phyloP scores from a whole-genome alignment of 2,888 invertebrate species.

The Apocheima hispidaria region DNA sequence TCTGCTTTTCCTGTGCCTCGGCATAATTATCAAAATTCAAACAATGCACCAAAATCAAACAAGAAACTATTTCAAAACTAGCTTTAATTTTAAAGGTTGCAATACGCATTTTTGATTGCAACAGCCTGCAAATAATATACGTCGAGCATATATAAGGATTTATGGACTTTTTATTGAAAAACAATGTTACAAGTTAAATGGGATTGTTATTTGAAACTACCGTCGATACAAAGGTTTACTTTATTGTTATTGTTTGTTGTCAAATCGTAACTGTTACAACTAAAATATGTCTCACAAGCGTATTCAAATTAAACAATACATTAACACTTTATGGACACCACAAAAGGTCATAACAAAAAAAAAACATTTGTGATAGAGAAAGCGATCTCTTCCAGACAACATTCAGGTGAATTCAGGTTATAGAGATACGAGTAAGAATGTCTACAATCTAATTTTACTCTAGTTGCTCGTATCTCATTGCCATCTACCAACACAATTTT shows the following conservation, averaged over 20 bases:
- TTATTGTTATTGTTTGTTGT: background rate
- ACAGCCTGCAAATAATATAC: slow-evolving; percentile 49
- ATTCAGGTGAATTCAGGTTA: too few relatives aligned
- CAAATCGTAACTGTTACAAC: too few relatives aligned
- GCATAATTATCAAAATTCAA: slow-evolving; percentile 7
- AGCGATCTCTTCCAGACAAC: too few relatives aligned
- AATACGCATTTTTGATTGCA: slow-evolving; percentile 43
- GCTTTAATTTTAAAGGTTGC: slow-evolving; percentile 45
- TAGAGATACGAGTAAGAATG: background rate
- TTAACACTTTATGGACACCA: too few relatives aligned
- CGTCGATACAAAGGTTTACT: slow-evolving; percentile 11
- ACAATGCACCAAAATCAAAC: slow-evolving; percentile 37
- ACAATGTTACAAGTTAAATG: slow-evolving; percentile 35
- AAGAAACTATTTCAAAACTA: slow-evolving; percentile 32
- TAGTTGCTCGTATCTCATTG: slow-evolving; percentile 1
- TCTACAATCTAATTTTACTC: background rate
- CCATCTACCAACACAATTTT: slow-evolving; percentile 15
- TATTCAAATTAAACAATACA: too few relatives aligned
- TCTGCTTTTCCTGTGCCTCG: background rate
- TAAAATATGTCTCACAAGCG: too few relatives aligned
- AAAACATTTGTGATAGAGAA: too few relatives aligned
- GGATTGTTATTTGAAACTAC: slow-evolving; percentile 23
- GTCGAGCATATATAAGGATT: slow-evolving; percentile 47
- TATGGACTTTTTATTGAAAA: slow-evolving; percentile 53
- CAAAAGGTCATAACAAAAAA: too few relatives aligned